These are phyloP conservation scores for Morone chrysops DNA, from an alignment of 2,113 vertebrate species.

Conservation along the genomic window DNA sequence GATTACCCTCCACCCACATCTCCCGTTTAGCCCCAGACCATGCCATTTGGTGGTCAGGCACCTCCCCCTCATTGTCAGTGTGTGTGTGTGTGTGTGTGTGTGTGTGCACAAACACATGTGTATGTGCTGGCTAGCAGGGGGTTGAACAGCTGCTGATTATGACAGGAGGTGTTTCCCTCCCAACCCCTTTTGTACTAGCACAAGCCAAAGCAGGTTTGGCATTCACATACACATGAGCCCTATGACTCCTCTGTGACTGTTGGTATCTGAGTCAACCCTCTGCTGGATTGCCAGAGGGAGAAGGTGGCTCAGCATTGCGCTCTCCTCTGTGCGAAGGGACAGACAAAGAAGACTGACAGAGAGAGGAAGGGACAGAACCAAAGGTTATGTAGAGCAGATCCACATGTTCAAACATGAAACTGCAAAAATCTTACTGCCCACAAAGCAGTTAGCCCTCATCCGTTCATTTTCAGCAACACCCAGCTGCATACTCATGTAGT, in stretches of 20 bases:
- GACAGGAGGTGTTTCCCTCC: slow-evolving; percentile 78
- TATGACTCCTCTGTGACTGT: slow-evolving; percentile 18
- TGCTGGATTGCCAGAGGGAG: slow-evolving; percentile 32
- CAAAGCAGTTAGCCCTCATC: not conserved
- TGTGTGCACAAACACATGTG: not conserved
- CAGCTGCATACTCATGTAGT: not conserved
- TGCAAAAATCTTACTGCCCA: not conserved
- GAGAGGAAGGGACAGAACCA: not conserved
- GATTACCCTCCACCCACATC: slow-evolving; percentile 62
- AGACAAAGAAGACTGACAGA: not conserved
- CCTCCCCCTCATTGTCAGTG: slow-evolving; percentile 25
- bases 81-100: not conserved
- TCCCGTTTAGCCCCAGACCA: slow-evolving; percentile 37
- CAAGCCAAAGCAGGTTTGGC: slow-evolving; percentile 35
- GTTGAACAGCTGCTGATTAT: slow-evolving; percentile 81
- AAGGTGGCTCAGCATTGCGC: slow-evolving; percentile 39
- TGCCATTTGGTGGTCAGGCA: slow-evolving; percentile 57
- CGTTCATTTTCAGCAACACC: not conserved
- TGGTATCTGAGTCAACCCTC: slow-evolving; percentile 52
- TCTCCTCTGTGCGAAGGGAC: slow-evolving; percentile 39
- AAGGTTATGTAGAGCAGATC: slow-evolving; percentile 4
- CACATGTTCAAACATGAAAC: not conserved
- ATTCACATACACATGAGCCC: slow-evolving; percentile 1
- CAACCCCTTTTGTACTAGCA: slow-evolving; percentile 74
- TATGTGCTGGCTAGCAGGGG: slow-evolving; percentile 68